These are phyloP conservation scores for Felis chaus DNA, from an alignment of 2,113 vertebrate species.

Conservation along the genomic window DNA sequence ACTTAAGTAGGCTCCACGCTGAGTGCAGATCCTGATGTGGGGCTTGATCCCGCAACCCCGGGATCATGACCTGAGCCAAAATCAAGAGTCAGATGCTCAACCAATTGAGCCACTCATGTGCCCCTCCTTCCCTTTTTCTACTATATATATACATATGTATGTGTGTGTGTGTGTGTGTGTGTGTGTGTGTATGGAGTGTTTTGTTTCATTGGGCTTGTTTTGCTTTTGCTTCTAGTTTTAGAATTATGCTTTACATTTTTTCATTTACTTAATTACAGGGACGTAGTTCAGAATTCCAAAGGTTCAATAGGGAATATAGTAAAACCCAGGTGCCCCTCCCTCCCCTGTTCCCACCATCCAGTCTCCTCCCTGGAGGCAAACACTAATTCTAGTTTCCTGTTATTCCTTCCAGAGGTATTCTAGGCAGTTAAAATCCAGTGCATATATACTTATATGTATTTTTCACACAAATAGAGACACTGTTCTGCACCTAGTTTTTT, in stretches of 20 bases:
- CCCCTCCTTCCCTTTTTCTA: background rate
- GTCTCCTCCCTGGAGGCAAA: background rate
- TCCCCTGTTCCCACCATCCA: background rate
- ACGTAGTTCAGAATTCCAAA: conserved; percentile 32
- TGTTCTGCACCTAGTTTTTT: background rate
- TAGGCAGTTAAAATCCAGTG: background rate
- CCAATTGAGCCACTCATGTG: too few species aligned
- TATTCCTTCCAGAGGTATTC: background rate
- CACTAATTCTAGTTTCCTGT: background rate
- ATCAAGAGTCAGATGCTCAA: too few species aligned
- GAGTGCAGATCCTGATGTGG: too few species aligned
- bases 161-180: too few species aligned
- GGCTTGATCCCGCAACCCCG: too few species aligned
- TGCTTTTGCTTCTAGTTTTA: conserved; percentile 37
- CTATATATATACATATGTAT: background rate
- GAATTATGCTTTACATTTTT: background rate
- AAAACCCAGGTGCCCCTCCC: background rate
- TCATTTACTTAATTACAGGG: background rate
- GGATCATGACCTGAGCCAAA: too few species aligned
- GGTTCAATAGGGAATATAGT: background rate
- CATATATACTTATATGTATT: background rate
- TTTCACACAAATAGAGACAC: background rate
- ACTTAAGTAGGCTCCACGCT: too few species aligned
- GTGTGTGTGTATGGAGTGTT: background rate
- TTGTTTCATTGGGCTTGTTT: background rate